phyloP scores from a whole-genome alignment of 2,113 vertebrate species.

The Prinia subflava region DNA sequence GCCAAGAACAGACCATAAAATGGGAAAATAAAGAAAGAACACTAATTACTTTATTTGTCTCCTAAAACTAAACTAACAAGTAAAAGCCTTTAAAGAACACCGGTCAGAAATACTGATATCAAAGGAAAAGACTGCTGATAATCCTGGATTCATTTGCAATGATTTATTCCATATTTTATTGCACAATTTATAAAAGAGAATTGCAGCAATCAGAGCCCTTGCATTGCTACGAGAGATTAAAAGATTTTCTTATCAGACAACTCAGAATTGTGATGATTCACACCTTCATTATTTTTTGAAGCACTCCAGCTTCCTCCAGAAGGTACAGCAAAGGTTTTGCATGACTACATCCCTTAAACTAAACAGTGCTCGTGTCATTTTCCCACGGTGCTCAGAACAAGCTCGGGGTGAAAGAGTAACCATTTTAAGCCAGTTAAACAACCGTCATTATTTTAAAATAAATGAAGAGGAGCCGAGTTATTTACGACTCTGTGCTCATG shows the following conservation, averaged over 20 bases:
- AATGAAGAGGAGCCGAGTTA: conserved; percentile 51
- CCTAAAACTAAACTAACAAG: conserved; percentile 14
- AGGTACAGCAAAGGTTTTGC: conserved; percentile 53
- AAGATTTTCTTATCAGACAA: conserved; percentile 56
- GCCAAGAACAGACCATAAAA: conserved; percentile 38
- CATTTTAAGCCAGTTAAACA: conserved; percentile 57
- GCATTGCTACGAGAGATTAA: conserved; percentile 28
- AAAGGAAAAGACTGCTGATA: conserved; percentile 19
- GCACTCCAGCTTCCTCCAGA: conserved; percentile 53
- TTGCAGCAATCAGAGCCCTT: conserved; percentile 8
- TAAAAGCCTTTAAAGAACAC: conserved; percentile 26
- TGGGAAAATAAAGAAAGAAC: neutral
- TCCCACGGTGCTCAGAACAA: conserved; percentile 55
- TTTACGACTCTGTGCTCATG: conserved; percentile 30
- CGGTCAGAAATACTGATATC: conserved; percentile 16
- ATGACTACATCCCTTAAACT: conserved; percentile 59
- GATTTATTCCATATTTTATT: conserved; percentile 50
- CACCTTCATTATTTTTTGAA: conserved; percentile 61
- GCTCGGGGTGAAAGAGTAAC: conserved; percentile 57
- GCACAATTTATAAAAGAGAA: conserved; percentile 33
- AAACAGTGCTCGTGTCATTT: conserved; percentile 40
- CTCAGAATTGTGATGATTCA: conserved; percentile 58
- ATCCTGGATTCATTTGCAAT: conserved; percentile 14
- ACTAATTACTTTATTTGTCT: conserved; percentile 38
- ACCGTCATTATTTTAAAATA: conserved; percentile 51